Evolutionary conservation across 2,888 invertebrate genomes (phyloP).

Genomic region (Sipha maydis): DNA sequence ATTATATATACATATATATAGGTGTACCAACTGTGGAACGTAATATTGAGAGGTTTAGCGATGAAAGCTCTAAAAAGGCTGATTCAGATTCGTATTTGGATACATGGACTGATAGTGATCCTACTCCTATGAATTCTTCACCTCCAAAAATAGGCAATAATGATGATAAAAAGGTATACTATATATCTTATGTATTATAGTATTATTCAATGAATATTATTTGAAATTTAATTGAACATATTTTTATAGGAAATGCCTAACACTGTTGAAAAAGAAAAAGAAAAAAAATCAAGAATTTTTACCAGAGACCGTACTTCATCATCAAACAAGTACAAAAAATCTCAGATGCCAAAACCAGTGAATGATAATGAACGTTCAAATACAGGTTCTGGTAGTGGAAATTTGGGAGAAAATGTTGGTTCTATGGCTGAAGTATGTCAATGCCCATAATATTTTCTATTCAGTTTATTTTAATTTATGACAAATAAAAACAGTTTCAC

Average conservation of each 20-base stretch:
- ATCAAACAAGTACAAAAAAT: conserved; percentile 73
- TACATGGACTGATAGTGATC: conserved; percentile 76
- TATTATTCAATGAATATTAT: not conserved
- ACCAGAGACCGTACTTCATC: conserved; percentile 69
- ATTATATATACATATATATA: not conserved
- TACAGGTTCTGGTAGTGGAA: not conserved
- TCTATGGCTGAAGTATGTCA: conserved; percentile 37
- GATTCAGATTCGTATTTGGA: conserved; percentile 72
- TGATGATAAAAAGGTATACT: conserved; percentile 63
- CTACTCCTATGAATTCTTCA: conserved; percentile 70
- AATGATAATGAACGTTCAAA: conserved; percentile 28
- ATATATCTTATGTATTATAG: not conserved
- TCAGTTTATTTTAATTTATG: not conserved
- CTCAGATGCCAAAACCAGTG: conserved; percentile 52
- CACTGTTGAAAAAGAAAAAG: conserved; percentile 54
- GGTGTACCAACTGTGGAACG: conserved; percentile 66
- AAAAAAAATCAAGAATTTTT: conserved; percentile 74
- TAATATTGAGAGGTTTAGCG: conserved; percentile 70
- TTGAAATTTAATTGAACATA: not conserved
- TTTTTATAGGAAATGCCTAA: conserved; percentile 35
- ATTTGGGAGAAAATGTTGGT: conserved; percentile 14
- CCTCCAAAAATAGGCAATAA: conserved; percentile 67
- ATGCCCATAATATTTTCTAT: not conserved
- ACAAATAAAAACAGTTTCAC: not conserved
- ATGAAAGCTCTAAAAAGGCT: conserved; percentile 71